Percentiles rank a stretch among this genome's conserved stretches.
Evolutionary conservation across 2,888 invertebrate species (phyloP).

Genomic region (Pteria penguin): DNA sequence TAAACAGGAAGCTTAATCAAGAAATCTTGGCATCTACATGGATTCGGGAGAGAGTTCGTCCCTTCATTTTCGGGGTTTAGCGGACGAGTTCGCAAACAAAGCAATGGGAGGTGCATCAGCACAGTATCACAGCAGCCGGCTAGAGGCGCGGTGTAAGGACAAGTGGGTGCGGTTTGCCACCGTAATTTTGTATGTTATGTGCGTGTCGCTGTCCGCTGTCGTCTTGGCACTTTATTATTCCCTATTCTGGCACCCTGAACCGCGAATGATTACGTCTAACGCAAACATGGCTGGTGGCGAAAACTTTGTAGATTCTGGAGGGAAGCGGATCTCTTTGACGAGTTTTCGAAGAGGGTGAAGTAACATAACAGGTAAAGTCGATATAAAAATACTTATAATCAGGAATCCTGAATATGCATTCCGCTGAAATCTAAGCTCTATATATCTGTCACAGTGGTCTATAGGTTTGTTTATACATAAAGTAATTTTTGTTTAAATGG

Average conservation of each 20-base stretch:
- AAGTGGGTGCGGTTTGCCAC: slow-evolving; percentile 94
- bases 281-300: background rate
- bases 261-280: slow-evolving; percentile 38
- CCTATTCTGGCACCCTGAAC: slow-evolving; percentile 93
- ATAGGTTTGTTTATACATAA: too few species aligned
- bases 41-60: background rate
- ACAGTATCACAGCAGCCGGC: background rate
- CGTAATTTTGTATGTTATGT: slow-evolving; percentile 94
- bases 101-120: background rate
- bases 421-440: too few species aligned
- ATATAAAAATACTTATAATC: too few species aligned
- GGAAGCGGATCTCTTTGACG: background rate
- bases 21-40: background rate
- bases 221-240: slow-evolving; percentile 96
- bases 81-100: background rate
- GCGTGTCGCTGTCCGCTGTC: slow-evolving; percentile 94
- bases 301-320: background rate
- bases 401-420: too few species aligned
- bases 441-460: too few species aligned
- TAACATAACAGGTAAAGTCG: background rate
- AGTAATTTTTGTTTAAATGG: too few species aligned
- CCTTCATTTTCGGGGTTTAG: background rate
- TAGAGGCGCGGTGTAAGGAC: slow-evolving; percentile 80
- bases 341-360: background rate
- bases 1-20: background rate